These are phyloP conservation scores for Hyaena hyaena DNA, from an alignment of 2,113 vertebrate species.

Conservation along the genomic window DNA sequence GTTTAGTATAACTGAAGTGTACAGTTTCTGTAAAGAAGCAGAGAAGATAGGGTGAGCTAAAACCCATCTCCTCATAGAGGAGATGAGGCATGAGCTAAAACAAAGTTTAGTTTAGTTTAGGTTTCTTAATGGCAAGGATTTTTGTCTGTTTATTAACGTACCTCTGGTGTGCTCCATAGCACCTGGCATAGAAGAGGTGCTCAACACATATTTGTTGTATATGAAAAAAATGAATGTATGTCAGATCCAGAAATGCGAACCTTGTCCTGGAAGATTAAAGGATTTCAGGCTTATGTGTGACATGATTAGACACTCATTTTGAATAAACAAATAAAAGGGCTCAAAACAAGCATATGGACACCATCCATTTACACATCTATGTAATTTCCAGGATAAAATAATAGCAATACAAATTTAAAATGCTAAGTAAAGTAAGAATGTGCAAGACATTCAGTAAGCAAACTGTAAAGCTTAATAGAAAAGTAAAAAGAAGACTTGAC, in stretches of 20 bases:
- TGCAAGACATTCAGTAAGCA: constrained; percentile 7
- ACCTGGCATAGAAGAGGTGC: neutral
- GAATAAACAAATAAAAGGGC: neutral
- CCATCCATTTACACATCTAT: neutral
- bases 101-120: neutral
- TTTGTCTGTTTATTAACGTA: neutral
- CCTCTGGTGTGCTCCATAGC: neutral
- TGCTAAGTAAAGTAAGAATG: constrained; percentile 42
- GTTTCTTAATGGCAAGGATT: neutral
- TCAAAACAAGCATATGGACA: neutral
- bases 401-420: constrained; percentile 15
- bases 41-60: neutral
- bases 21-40: neutral
- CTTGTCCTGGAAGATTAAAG: neutral
- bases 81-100: neutral
- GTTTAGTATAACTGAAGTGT: neutral
- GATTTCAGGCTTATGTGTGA: neutral
- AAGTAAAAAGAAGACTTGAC: constrained; percentile 21
- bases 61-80: too few relatives aligned
- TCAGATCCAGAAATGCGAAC: neutral
- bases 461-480: neutral
- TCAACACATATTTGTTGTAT: neutral
- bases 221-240: neutral
- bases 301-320: neutral
- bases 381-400: constrained; percentile 7